phyloP scores from a whole-genome alignment of 1,140 invertebrate genomes.

The Meteorus sp. region DNA sequence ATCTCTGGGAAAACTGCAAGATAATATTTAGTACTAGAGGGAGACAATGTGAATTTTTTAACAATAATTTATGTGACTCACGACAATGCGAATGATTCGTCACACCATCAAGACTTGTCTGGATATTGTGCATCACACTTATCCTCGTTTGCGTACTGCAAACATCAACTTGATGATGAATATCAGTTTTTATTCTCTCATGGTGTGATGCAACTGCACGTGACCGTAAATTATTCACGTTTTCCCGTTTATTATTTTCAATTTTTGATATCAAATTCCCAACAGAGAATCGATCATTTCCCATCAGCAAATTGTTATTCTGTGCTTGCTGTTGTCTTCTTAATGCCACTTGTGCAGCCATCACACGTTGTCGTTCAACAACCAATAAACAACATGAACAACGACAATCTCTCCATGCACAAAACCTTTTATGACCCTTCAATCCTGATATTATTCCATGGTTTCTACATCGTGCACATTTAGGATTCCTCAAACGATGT shows the following conservation, averaged over 20 bases:
- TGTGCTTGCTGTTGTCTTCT: constrained; percentile 67
- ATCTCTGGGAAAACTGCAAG: too few species aligned
- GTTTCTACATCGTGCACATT: constrained; percentile 86
- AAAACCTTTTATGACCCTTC: constrained; percentile 83
- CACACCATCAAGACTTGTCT: constrained; percentile 39
- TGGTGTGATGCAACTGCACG: constrained; percentile 61
- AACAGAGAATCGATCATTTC: constrained; percentile 4
- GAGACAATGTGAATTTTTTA: too few species aligned
- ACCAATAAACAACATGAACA: constrained; percentile 87
- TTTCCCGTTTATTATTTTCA: constrained; percentile 9
- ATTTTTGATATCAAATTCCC: constrained; percentile 25
- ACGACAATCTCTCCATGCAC: constrained; percentile 77
- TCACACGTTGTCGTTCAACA: constrained; percentile 82
- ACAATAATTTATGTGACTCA: constrained; percentile 5
- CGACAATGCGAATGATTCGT: constrained; percentile 34
- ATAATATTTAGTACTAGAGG: too few species aligned
- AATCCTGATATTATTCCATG: constrained; percentile 87
- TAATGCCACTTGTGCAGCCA: constrained; percentile 76
- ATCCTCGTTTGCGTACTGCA: constrained; percentile 46
- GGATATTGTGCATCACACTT: constrained; percentile 49
- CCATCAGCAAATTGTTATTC: constrained; percentile 34
- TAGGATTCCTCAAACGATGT: constrained; percentile 70
- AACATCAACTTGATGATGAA: constrained; percentile 59
- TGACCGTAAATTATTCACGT: constrained; percentile 50
- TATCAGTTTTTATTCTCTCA: constrained; percentile 63